Conservation (phyloP, 2,113 vertebrate species). For the Trochalopteron elliotii region DNA sequence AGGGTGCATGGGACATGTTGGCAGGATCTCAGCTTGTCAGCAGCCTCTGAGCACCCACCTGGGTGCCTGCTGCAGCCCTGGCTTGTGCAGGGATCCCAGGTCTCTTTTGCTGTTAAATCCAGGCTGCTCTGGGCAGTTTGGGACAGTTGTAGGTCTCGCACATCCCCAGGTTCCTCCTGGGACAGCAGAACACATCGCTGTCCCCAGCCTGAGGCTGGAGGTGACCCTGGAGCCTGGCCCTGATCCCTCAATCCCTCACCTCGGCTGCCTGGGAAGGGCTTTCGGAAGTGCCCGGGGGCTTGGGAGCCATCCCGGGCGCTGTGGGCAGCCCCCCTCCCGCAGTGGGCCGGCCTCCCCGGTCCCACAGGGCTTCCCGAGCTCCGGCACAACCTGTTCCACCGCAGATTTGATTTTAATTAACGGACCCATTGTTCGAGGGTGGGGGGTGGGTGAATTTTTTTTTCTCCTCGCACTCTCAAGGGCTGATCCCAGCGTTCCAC, state of each 20-base stretch:
- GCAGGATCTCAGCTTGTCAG: neutral
- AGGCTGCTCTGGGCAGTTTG: accelerated
- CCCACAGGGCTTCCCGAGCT: neutral
- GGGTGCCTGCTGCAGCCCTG: neutral
- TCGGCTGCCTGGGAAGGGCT: neutral
- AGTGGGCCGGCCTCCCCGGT: neutral
- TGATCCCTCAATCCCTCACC: accelerated
- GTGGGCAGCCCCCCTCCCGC: neutral
- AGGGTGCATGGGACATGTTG: neutral
- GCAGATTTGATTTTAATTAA: constrained; percentile 53
- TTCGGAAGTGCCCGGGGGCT: neutral
- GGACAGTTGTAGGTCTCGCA: accelerated
- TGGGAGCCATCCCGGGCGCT: neutral
- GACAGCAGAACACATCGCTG: neutral
- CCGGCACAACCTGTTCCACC: constrained; percentile 53
- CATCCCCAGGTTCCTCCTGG: accelerated
- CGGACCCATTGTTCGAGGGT: constrained; percentile 6
- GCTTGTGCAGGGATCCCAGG: neutral
- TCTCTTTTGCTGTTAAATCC: neutral
- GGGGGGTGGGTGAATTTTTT: neutral
- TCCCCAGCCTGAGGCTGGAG: neutral
- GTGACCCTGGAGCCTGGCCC: neutral
- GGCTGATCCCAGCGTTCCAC: neutral
- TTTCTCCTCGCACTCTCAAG: neutral
- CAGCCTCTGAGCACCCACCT: neutral